Evolutionary conservation across 2,888 invertebrate genomes (phyloP).

Genomic region (Drosophila pegasa): DNA sequence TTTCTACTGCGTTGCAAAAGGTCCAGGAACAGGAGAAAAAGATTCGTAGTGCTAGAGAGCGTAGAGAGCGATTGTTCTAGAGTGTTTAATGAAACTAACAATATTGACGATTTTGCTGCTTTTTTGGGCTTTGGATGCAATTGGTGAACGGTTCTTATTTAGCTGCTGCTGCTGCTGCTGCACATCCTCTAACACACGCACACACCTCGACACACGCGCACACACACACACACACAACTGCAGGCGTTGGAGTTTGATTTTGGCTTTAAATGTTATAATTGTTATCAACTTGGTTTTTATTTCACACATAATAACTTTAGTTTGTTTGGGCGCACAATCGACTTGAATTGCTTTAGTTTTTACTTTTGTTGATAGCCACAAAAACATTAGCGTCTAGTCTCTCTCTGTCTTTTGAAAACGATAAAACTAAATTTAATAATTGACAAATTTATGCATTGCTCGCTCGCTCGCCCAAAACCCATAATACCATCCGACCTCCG

Average conservation of each 20-base stretch:
- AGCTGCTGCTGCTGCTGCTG: conserved; percentile 25
- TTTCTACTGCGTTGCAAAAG: conserved; percentile 1
- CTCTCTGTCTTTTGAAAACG: conserved; percentile 34
- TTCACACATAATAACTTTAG: conserved; percentile 31
- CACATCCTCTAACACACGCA: conserved; percentile 6
- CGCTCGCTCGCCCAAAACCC: conserved; percentile 37
- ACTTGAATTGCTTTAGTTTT: conserved; percentile 45
- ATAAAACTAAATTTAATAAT: conserved; percentile 46
- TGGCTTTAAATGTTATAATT: conserved; percentile 48
- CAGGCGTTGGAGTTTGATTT: conserved; percentile 32
- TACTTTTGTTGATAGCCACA: conserved; percentile 46
- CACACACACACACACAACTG: conserved; percentile 7
- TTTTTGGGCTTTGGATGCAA: conserved; percentile 19
- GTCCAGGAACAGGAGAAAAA: neutral
- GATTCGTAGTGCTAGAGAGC: conserved; percentile 16
- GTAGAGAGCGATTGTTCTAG: neutral
- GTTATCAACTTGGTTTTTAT: conserved; percentile 33
- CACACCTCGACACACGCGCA: conserved; percentile 11
- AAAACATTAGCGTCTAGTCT: conserved; percentile 43
- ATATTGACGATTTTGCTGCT: conserved; percentile 17
- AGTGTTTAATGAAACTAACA: conserved; percentile 24
- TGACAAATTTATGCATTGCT: conserved; percentile 61
- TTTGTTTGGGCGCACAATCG: conserved; percentile 36
- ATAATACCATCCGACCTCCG: conserved; percentile 46
- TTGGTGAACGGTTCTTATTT: conserved; percentile 44